Conservation (phyloP, 2,888 invertebrate genomes). For the Agrochola macilenta region DNA sequence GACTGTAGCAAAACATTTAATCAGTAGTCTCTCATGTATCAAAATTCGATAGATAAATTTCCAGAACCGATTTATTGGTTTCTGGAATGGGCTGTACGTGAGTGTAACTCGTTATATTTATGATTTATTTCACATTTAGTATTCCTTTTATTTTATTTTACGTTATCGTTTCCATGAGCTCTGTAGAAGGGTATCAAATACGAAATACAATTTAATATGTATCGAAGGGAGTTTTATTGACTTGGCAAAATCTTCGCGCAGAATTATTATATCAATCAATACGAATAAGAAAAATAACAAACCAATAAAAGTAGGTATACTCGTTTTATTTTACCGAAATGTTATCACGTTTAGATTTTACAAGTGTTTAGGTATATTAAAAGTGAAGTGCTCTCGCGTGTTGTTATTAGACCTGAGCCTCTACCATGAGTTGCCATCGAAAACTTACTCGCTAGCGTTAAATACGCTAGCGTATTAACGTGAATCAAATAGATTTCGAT, state of each 20-base stretch:
- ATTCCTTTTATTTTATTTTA: constrained; percentile 4
- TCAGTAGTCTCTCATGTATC: too few species aligned
- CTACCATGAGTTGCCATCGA: too few species aligned
- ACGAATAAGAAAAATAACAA: background rate
- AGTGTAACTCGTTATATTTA: constrained; percentile 20
- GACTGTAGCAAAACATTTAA: too few species aligned
- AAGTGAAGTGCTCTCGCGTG: background rate
- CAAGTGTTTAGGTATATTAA: constrained; percentile 3
- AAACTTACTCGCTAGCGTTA: too few species aligned
- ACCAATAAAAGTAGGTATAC: background rate
- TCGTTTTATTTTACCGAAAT: background rate
- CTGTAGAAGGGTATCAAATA: background rate
- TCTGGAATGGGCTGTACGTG: too few species aligned
- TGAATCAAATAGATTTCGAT: too few species aligned
- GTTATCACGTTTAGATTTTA: background rate
- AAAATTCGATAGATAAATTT: background rate
- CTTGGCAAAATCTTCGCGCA: background rate
- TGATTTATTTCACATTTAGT: constrained; percentile 1
- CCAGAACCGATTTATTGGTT: background rate
- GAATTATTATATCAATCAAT: background rate
- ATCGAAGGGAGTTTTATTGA: background rate
- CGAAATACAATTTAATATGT: constrained; percentile 8
- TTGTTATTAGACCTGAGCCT: too few species aligned
- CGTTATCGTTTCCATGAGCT: constrained; percentile 5
- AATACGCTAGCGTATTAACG: too few species aligned